These are phyloP conservation scores for Acanthococcus lagerstroemiae DNA, from an alignment of 2,888 invertebrate species.

Conservation along the genomic window DNA sequence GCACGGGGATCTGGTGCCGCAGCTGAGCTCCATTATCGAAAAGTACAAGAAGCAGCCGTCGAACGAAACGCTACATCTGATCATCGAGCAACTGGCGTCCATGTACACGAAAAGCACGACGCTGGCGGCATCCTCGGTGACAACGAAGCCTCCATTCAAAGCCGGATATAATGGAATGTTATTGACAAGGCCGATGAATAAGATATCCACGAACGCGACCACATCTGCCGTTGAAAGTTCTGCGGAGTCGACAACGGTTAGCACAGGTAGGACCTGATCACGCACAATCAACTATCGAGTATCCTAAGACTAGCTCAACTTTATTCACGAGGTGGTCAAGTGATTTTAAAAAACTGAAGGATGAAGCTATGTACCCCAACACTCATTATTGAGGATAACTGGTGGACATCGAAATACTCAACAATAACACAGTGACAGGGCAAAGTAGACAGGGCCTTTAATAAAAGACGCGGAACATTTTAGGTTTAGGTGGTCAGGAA, in stretches of 20 bases:
- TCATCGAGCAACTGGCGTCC: slow-evolving; percentile 27
- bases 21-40: slow-evolving; percentile 20
- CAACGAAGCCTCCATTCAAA: not conserved
- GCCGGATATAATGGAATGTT: slow-evolving; percentile 4
- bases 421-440: no score
- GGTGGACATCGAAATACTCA: no score
- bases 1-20: no score
- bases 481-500: no score
- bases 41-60: slow-evolving; percentile 25
- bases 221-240: not conserved
- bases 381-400: no score
- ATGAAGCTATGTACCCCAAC: no score
- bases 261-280: not conserved
- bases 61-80: slow-evolving; percentile 23
- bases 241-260: no score
- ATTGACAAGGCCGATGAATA: slow-evolving; percentile 11
- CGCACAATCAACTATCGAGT: not conserved
- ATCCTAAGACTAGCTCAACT: not conserved
- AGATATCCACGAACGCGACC: slow-evolving; percentile 6
- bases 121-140: not conserved
- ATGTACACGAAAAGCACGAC: slow-evolving; percentile 22
- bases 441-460: no score
- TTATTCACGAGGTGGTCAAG: not conserved
- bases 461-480: no score
- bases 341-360: no score